Percentiles rank a stretch among this genome's conserved stretches.
Evolutionary conservation across 2,797 vertebrate genomes (phyloP).

Genomic region (Enteromius paludinosus): DNA sequence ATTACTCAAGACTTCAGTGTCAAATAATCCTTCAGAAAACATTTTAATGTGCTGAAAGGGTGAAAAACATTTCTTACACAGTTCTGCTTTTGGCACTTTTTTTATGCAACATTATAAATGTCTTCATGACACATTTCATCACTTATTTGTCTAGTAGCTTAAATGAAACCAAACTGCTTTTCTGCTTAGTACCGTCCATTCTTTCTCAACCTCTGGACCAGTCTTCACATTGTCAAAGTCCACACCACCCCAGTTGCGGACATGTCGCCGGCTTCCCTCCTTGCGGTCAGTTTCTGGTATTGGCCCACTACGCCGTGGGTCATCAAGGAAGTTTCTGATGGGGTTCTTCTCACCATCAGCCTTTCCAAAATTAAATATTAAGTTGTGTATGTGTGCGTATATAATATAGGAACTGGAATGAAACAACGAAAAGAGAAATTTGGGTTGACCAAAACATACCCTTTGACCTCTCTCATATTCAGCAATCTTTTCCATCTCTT

Average conservation of each 20-base stretch:
- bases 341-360: slow-evolving; percentile 86
- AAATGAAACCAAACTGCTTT: background rate
- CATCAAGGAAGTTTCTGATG: slow-evolving; percentile 88
- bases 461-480: slow-evolving; percentile 90
- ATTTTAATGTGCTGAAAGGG: no score
- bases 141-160: no score
- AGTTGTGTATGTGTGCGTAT: background rate
- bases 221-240: slow-evolving; percentile 92
- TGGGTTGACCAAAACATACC: slow-evolving; percentile 70
- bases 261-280: slow-evolving; percentile 89
- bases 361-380: slow-evolving; percentile 56
- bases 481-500: slow-evolving; percentile 93
- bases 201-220: slow-evolving; percentile 81
- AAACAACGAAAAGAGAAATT: background rate
- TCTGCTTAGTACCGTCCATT: slow-evolving; percentile 76
- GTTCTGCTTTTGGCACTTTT: background rate
- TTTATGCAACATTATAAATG: background rate
- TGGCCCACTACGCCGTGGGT: slow-evolving; percentile 85
- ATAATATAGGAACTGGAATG: background rate
- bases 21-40: background rate
- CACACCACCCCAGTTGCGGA: slow-evolving; percentile 90
- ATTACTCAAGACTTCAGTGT: background rate
- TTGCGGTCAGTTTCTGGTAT: slow-evolving; percentile 82
- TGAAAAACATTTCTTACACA: background rate
- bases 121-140: background rate